Percentiles rank a stretch among this genome's conserved stretches.
These are phyloP conservation scores for Urocolius indicus DNA, from an alignment of 2,113 vertebrate species.

Conservation along the genomic window DNA sequence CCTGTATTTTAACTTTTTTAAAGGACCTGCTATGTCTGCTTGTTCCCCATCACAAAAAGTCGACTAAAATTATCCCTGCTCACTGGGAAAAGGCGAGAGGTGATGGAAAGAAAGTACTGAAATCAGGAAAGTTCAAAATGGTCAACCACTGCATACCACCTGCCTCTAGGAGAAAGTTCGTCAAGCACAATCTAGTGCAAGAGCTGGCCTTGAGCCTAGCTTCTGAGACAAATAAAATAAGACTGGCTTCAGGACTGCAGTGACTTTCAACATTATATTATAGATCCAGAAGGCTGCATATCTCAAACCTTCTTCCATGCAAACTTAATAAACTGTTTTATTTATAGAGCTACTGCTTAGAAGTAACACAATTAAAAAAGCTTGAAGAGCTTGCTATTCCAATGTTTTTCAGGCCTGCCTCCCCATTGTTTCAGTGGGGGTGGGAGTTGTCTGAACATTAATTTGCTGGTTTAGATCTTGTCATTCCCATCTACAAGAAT, in stretches of 20 bases:
- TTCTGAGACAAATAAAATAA: slow-evolving; percentile 50
- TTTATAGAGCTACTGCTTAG: not conserved
- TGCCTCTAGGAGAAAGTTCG: slow-evolving; percentile 32
- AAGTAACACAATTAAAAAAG: not conserved
- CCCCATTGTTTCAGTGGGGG: not conserved
- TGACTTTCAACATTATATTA: slow-evolving; percentile 43
- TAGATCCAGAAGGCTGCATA: slow-evolving; percentile 20
- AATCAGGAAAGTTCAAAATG: slow-evolving; percentile 1
- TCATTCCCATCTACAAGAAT: not conserved
- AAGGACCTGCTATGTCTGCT: not conserved
- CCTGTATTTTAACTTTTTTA: not conserved
- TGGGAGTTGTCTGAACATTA: not conserved
- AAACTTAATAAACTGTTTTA: slow-evolving; percentile 36
- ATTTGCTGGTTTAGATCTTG: not conserved
- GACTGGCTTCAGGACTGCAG: slow-evolving; percentile 10
- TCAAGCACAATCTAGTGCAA: slow-evolving; percentile 25
- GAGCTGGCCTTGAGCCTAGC: slow-evolving; percentile 34
- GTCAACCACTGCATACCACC: not conserved
- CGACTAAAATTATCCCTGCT: slow-evolving; percentile 13
- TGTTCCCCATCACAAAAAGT: not conserved
- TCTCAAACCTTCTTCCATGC: slow-evolving; percentile 8
- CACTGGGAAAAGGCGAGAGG: not conserved
- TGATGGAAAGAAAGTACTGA: not conserved
- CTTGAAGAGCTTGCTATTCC: not conserved
- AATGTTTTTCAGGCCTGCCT: not conserved